Percentiles rank a stretch among this genome's conserved stretches.
Evolutionary conservation across 64 coral and sea anemone species (phyloP).

Genomic region (Montipora cactus): DNA sequence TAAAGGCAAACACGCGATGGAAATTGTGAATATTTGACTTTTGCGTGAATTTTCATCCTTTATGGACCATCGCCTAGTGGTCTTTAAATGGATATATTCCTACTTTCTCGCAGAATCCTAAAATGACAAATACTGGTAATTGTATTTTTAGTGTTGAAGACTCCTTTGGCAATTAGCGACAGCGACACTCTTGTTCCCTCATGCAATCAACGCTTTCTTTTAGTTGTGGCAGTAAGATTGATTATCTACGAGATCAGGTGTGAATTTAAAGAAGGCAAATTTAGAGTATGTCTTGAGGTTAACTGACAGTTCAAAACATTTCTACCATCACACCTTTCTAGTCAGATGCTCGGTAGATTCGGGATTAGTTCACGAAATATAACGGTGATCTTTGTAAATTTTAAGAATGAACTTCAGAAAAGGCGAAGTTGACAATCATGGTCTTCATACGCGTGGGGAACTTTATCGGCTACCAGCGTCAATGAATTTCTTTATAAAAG

Average conservation of each 20-base stretch:
- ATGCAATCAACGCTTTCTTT: neutral
- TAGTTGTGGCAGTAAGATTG: too few species aligned
- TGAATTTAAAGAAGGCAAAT: neutral
- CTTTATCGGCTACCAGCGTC: neutral
- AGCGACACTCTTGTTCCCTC: neutral
- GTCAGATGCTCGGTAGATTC: neutral
- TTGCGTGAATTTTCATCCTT: too few species aligned
- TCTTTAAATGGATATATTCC: too few species aligned
- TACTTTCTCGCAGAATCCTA: neutral
- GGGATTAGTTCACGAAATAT: neutral
- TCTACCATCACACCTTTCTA: too few species aligned
- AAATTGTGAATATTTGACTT: neutral
- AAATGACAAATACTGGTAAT: neutral
- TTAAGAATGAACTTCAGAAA: conserved; percentile 13
- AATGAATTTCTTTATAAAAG: conserved; percentile 20
- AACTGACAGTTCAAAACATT: neutral
- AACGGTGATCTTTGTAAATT: conserved; percentile 8
- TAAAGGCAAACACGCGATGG: neutral
- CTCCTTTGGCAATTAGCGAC: conserved; percentile 21
- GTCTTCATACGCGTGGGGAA: neutral
- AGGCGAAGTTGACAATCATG: neutral
- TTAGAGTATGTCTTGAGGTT: neutral
- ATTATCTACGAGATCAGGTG: neutral
- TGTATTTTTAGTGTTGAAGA: neutral
- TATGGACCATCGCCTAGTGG: too few species aligned